Percentiles rank a stretch among this genome's conserved stretches.
Conservation (phyloP, 2,888 invertebrate genomes). For the Phrixothrix hirtus region DNA sequence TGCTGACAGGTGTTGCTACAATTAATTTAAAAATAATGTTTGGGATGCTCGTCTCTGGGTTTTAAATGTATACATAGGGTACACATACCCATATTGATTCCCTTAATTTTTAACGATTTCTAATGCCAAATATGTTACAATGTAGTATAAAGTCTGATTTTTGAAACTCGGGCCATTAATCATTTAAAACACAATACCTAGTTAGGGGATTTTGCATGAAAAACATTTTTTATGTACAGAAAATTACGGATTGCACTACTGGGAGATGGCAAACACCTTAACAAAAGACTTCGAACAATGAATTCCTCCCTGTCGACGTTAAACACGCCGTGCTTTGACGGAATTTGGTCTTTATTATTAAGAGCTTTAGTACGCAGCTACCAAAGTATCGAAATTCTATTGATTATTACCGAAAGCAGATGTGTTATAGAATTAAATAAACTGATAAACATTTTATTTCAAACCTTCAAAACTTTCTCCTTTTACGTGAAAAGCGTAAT, state of each 20-base stretch:
- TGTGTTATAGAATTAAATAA: slow-evolving; percentile 21
- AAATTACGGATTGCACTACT: slow-evolving; percentile 33
- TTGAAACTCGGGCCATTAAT: slow-evolving; percentile 39
- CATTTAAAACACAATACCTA: slow-evolving; percentile 42
- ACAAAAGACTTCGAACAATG: slow-evolving; percentile 30
- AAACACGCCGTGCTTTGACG: slow-evolving; percentile 21
- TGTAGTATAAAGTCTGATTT: slow-evolving; percentile 2
- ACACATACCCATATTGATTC: background rate
- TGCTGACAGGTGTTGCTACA: slow-evolving; percentile 17
- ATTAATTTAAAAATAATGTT: slow-evolving; percentile 15
- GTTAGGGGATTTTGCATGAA: slow-evolving; percentile 47
- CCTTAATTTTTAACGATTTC: slow-evolving; percentile 4
- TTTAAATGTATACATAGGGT: too few relatives aligned
- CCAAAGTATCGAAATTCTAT: slow-evolving; percentile 27
- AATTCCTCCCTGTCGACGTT: slow-evolving; percentile 19
- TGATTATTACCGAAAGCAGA: slow-evolving; percentile 21
- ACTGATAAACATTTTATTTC: slow-evolving; percentile 12
- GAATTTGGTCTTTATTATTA: slow-evolving; percentile 27
- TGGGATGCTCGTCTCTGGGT: too few relatives aligned
- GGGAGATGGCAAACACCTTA: slow-evolving; percentile 32
- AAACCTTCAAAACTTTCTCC: background rate
- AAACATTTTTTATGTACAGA: slow-evolving; percentile 41
- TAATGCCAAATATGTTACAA: too few relatives aligned
- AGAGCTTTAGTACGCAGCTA: slow-evolving; percentile 19
- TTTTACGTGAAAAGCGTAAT: too few relatives aligned